These are phyloP conservation scores for Spizaetus ornatus DNA, from an alignment of 2,113 vertebrate species.

Conservation along the genomic window DNA sequence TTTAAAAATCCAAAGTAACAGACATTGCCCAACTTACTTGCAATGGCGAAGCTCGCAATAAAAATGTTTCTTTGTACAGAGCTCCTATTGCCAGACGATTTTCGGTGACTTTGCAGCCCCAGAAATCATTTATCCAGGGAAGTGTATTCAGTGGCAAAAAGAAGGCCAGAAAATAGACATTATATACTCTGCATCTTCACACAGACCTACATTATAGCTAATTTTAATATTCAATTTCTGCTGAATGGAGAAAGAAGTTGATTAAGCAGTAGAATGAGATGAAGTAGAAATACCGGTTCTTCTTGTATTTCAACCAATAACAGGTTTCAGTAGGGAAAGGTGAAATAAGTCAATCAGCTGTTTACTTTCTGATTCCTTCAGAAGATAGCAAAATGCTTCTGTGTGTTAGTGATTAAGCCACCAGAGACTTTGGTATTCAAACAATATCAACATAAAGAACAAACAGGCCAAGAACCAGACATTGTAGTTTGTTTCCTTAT, in stretches of 20 bases:
- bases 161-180: not conserved
- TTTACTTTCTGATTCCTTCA: not conserved
- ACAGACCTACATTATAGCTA: not conserved
- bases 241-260: not conserved
- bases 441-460: not conserved
- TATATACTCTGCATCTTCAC: not conserved
- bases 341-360: constrained; percentile 16
- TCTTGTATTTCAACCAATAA: not conserved
- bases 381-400: not conserved
- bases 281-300: not conserved
- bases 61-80: not conserved
- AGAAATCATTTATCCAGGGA: not conserved
- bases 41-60: not conserved
- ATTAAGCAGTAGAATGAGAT: not conserved
- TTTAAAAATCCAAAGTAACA: not conserved
- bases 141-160: not conserved
- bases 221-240: constrained; percentile 16
- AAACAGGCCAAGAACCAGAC: not conserved
- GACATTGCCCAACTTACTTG: not conserved
- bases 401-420: not conserved
- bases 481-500: not conserved
- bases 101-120: not conserved
- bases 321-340: constrained; percentile 1
- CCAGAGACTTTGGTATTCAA: not conserved
- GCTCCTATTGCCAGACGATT: not conserved